These are phyloP conservation scores for Echeneis naucrates DNA, from an alignment of 2,797 vertebrate genomes.

Conservation along the genomic window DNA sequence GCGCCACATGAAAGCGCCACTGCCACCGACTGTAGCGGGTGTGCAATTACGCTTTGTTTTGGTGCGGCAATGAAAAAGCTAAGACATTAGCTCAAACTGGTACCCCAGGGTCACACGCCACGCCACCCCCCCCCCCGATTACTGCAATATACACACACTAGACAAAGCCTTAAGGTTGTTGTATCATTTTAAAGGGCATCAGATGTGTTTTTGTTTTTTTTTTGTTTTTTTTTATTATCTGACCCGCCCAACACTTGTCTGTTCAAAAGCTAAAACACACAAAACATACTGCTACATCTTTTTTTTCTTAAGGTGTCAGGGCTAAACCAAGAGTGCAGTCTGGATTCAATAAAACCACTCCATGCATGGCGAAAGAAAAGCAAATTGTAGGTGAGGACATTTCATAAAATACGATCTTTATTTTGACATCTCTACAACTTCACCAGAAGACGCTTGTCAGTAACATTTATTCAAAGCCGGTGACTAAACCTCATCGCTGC, in stretches of 20 bases:
- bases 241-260: neutral
- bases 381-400: conserved; percentile 8
- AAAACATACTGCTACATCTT: too few species aligned
- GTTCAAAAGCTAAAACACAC: conserved; percentile 12
- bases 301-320: conserved; percentile 2
- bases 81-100: too few species aligned
- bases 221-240: conserved; percentile 6
- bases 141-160: too few species aligned
- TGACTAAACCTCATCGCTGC: conserved; percentile 20
- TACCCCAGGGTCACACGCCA: too few species aligned
- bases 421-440: conserved; percentile 17
- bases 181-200: neutral
- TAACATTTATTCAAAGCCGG: conserved; percentile 22
- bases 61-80: too few species aligned
- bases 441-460: conserved; percentile 20
- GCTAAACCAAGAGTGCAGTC: neutral
- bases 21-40: too few species aligned
- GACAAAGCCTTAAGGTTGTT: neutral
- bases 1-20: too few species aligned
- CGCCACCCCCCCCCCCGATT: too few species aligned
- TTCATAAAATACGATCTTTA: conserved; percentile 20
- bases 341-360: conserved; percentile 4
- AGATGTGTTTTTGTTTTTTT: neutral
- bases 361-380: conserved; percentile 12
- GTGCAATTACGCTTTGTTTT: too few species aligned